Percentiles rank a stretch among this genome's conserved stretches.
Evolutionary conservation across 2,797 vertebrate genomes (phyloP).

Genomic region (Malurus leucopterus): DNA sequence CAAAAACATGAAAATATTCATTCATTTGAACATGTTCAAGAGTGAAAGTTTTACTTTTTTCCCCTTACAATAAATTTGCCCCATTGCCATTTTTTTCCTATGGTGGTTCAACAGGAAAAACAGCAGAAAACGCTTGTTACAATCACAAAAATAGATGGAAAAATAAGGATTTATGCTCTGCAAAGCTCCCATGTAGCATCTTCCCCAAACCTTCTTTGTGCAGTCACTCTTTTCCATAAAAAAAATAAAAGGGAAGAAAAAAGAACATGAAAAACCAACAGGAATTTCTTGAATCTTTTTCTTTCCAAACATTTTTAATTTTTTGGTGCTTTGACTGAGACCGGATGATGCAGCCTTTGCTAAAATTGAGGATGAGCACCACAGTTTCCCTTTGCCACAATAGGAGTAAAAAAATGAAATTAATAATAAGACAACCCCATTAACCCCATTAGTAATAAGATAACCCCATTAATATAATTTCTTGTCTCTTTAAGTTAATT

Average conservation of each 20-base stretch:
- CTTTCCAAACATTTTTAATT: background rate
- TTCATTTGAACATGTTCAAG: accelerated
- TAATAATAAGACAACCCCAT: background rate
- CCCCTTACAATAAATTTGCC: accelerated
- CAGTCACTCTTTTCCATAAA: background rate
- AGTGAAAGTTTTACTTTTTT: accelerated
- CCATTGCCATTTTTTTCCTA: background rate
- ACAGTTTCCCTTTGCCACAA: accelerated
- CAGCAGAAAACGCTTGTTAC: accelerated
- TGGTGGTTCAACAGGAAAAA: accelerated
- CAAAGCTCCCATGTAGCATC: background rate
- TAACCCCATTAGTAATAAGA: background rate
- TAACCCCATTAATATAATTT: background rate
- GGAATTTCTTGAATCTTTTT: background rate
- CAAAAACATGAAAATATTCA: accelerated
- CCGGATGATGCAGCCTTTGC: background rate
- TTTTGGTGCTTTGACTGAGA: background rate
- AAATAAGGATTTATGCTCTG: background rate
- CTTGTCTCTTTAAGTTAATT: background rate
- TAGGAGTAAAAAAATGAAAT: background rate
- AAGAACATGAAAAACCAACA: background rate
- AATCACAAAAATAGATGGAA: background rate
- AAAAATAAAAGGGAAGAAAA: background rate
- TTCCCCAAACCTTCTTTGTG: background rate
- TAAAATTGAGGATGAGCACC: background rate